phyloP scores from a whole-genome alignment of 2,888 invertebrate species.

The Bruchidius siliquastri region DNA sequence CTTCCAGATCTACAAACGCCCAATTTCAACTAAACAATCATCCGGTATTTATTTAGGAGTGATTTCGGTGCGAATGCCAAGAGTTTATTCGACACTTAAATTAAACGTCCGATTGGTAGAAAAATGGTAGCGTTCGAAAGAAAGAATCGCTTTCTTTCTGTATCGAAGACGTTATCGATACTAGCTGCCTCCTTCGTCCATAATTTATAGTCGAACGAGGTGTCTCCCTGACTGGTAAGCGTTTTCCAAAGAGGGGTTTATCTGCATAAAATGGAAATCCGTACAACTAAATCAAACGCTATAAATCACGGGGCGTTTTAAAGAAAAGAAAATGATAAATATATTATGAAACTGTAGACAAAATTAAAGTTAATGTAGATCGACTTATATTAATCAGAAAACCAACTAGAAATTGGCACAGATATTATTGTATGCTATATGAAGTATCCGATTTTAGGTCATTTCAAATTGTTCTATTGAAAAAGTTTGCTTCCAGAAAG shows the following conservation, averaged over 20 bases:
- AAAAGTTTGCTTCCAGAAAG: no score
- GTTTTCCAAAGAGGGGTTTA: background rate
- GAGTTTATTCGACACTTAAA: conserved; percentile 9
- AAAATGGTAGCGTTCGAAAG: conserved; percentile 8
- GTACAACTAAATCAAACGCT: background rate
- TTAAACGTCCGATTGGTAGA: conserved; percentile 11
- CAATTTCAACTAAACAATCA: background rate
- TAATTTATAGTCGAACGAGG: background rate
- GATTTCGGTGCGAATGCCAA: background rate
- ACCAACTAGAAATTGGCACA: no score
- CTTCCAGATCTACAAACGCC: background rate
- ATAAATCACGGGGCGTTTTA: background rate
- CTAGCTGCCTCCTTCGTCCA: conserved; percentile 1
- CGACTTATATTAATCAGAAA: no score
- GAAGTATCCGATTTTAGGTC: no score
- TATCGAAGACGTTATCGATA: conserved; percentile 11
- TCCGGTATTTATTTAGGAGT: background rate
- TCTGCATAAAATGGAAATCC: background rate
- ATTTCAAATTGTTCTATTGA: no score
- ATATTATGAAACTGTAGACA: background rate
- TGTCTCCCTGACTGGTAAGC: background rate
- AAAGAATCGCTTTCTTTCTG: conserved; percentile 2
- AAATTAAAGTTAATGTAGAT: no score
- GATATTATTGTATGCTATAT: no score
- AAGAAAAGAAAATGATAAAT: background rate